These are phyloP conservation scores for Brachyhypopomus gauderio DNA, from an alignment of 2,113 vertebrate species.

Conservation along the genomic window DNA sequence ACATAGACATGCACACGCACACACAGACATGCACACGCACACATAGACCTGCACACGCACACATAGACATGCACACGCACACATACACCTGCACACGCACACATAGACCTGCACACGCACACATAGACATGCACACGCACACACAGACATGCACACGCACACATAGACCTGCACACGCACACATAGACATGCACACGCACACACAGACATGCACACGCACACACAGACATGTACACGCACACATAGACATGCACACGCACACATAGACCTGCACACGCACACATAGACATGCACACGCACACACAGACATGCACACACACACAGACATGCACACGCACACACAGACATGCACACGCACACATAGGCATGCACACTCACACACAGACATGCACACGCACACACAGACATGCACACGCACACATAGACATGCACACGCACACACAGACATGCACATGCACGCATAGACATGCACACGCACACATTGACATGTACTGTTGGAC, in stretches of 20 bases:
- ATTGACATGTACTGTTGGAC: not conserved
- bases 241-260: too few species aligned
- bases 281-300: not conserved
- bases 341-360: not conserved
- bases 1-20: not conserved
- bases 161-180: not conserved
- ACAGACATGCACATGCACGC: not conserved
- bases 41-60: not conserved
- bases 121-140: too few species aligned
- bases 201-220: not conserved
- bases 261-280: not conserved
- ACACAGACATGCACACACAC: too few species aligned
- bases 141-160: not conserved
- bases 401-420: not conserved
- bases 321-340: constrained; percentile 4
- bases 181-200: too few species aligned
- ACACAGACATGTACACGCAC: not conserved
- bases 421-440: too few species aligned
- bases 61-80: not conserved
- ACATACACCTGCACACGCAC: not conserved
- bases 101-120: not conserved
- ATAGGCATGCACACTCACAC: too few species aligned
- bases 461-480: not conserved
- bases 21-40: too few species aligned
- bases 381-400: not conserved